Evolutionary conservation across 1,140 invertebrate species (phyloP).

Genomic region (Brachionus paranguensis): DNA sequence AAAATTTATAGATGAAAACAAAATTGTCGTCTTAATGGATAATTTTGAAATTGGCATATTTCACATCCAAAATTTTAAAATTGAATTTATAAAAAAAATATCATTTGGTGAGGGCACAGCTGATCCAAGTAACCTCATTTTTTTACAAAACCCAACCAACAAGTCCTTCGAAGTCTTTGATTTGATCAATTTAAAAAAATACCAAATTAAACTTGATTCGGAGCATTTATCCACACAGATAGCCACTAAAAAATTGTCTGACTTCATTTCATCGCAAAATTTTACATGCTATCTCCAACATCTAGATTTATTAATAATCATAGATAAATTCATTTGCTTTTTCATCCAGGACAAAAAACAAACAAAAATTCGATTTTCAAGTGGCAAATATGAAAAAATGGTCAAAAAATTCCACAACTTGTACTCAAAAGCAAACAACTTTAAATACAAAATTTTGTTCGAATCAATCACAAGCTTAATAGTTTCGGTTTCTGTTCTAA

Average conservation of each 20-base stretch:
- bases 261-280: background rate
- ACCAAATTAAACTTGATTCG: background rate
- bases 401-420: conserved; percentile 1
- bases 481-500: background rate
- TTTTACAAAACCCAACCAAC: background rate
- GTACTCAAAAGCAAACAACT: background rate
- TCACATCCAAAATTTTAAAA: background rate
- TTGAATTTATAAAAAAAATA: background rate
- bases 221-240: background rate
- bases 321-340: background rate
- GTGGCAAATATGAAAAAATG: background rate
- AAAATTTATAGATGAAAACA: background rate
- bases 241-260: background rate
- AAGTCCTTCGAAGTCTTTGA: background rate
- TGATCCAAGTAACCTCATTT: background rate
- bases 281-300: background rate
- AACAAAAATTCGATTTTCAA: background rate
- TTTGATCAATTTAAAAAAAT: background rate
- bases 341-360: background rate
- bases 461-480: background rate
- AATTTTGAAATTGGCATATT: background rate
- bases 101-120: background rate
- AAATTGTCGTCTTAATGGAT: background rate
- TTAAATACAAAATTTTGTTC: background rate
- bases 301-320: background rate